Base-by-base conservation (phyloP, 1,140 invertebrate genomes). In the Xylocopa sonorina region DNA sequence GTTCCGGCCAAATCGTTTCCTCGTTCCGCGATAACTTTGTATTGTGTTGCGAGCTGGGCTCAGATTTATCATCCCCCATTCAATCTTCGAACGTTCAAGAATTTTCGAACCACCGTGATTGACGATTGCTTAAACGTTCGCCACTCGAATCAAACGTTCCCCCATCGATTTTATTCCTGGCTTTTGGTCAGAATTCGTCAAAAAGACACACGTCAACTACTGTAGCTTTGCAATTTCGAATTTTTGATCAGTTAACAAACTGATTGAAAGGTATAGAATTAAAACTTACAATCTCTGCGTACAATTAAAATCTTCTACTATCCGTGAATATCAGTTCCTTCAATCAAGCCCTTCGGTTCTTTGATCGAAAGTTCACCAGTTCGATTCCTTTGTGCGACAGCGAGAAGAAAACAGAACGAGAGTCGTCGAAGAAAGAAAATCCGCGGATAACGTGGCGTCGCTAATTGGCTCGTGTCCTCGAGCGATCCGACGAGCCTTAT, bases 11-110 rank as follows among this genome's bases (percentile, higher is more conserved):
- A 57, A 71, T 71, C 34, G 51, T 41, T 53, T 38, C 21, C 32
- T 55, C 50, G 43, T 53, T 55, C 18, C 16, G 27, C 3, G 68
- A 72, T 43, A 72, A 29, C 18, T 58, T 43, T 32, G 24, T 21
- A 69, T 18, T 38, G n/a, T 41, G 46, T 16, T 18, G 24, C 29
- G 7, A 46, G n/a, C 10, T 0, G 3, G 29, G 27, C 34, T 12
- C 10, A 32, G 51, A 72, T 69, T 69, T 69, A 53, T 69, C 34
- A 53, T 38, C 66, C 32, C n/a, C 14, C 38, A 18, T 48, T 18
- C 27, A 48, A 66, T 32, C 38, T 29, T 46, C 38, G 38, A 66
- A 29, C 18, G 24, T n/a, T 66, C 4, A 29, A 21, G n/a, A 66
- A 32, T 12, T 16, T 38, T 10, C 10, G 3, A 1, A 4, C 6